Evolutionary conservation across 2,797 vertebrate species (phyloP).

Genomic region (Melanotaenia parkinsoni): DNA sequence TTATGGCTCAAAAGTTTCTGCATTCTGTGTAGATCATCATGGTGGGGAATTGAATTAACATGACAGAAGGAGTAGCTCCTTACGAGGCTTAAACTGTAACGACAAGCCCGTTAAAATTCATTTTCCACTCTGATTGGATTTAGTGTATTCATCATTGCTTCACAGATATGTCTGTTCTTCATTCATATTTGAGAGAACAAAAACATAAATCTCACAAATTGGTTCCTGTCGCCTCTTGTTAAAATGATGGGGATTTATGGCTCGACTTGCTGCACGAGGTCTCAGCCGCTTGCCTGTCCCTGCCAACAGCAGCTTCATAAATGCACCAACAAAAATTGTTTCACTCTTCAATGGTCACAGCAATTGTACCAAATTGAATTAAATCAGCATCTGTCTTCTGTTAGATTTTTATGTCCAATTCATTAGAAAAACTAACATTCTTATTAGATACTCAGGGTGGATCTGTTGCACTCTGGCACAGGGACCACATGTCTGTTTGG

Average conservation of each 20-base stretch:
- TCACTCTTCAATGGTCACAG: constrained; percentile 42
- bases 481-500: constrained; percentile 27
- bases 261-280: constrained; percentile 44
- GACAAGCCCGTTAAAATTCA: constrained; percentile 83
- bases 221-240: constrained; percentile 80
- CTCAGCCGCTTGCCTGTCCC: constrained; percentile 43
- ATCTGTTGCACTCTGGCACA: constrained; percentile 21
- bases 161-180: constrained; percentile 76
- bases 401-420: constrained; percentile 67
- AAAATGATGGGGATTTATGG: constrained; percentile 80
- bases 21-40: constrained; percentile 68
- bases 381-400: constrained; percentile 57
- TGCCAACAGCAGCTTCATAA: constrained; percentile 53
- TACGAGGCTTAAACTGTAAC: constrained; percentile 79
- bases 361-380: constrained; percentile 70
- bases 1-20: constrained; percentile 77
- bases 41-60: constrained; percentile 81
- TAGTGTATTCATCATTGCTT: constrained; percentile 72
- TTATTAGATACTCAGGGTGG: constrained; percentile 53
- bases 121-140: constrained; percentile 83
- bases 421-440: constrained; percentile 71
- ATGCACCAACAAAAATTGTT: constrained; percentile 47
- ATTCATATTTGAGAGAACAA: constrained; percentile 80
- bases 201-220: constrained; percentile 82
- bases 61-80: constrained; percentile 77